These are phyloP conservation scores for Pitangus sulphuratus DNA, from an alignment of 2,797 vertebrate species.

Conservation along the genomic window DNA sequence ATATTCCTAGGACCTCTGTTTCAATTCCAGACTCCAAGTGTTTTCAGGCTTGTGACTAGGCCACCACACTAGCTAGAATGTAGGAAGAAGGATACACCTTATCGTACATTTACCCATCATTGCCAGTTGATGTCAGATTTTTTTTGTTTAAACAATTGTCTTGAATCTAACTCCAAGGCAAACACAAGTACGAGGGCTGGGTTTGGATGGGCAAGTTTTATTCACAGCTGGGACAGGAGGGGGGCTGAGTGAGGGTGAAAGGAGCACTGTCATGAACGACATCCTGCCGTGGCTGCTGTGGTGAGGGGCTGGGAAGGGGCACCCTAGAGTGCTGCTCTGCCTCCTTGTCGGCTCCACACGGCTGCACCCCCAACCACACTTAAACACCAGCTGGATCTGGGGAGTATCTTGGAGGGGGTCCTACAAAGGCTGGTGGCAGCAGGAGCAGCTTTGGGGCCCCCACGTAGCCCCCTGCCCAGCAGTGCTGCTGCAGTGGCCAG, in stretches of 20 bases:
- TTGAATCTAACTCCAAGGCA: neutral
- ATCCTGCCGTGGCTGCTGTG: neutral
- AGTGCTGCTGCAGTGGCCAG: neutral
- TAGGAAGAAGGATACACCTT: neutral
- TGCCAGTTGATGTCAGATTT: neutral
- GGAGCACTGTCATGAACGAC: fast-evolving
- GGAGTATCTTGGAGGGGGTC: fast-evolving
- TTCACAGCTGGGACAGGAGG: neutral
- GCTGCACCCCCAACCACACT: fast-evolving
- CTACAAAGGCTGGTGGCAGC: neutral
- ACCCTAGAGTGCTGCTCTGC: neutral
- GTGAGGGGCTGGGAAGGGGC: neutral
- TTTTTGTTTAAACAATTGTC: fast-evolving
- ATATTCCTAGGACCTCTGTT: neutral
- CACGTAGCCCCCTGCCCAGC: fast-evolving
- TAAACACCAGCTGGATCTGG: fast-evolving
- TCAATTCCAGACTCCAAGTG: neutral
- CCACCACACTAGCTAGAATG: neutral
- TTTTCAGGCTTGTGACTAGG: neutral
- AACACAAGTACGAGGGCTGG: neutral
- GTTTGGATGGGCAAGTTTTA: neutral
- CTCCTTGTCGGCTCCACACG: fast-evolving
- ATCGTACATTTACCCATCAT: neutral
- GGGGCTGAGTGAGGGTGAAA: neutral
- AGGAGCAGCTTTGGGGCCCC: neutral